Percentiles rank a stretch among this genome's conserved stretches.
Conservation (phyloP, 2,113 vertebrate species). For the Ellobius talpinus region DNA sequence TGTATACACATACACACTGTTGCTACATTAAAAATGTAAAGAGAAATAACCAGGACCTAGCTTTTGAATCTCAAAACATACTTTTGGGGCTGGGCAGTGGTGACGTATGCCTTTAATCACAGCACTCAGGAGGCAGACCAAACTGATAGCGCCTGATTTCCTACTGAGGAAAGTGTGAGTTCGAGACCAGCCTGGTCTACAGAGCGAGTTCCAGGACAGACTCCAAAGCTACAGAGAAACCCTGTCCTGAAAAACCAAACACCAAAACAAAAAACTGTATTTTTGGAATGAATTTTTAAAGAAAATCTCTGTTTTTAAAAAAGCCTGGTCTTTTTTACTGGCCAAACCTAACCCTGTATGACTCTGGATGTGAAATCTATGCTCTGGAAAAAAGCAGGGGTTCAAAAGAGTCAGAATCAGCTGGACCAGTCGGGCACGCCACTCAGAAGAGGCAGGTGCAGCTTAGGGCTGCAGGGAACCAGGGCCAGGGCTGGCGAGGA, state of each 20-base stretch:
- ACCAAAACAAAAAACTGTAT: neutral
- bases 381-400: neutral
- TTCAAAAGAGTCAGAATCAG: neutral
- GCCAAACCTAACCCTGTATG: neutral
- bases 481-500: neutral
- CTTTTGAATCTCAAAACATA: slow-evolving; percentile 48
- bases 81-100: neutral
- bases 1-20: neutral
- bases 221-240: too few relatives aligned
- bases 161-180: too few relatives aligned
- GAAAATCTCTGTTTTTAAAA: slow-evolving; percentile 47
- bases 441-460: neutral
- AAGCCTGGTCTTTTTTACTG: neutral
- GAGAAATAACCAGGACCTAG: slow-evolving; percentile 2
- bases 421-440: neutral
- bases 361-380: neutral
- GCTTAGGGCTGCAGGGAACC: neutral
- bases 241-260: too few relatives aligned
- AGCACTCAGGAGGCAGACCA: too few relatives aligned
- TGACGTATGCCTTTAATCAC: too few relatives aligned
- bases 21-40: neutral
- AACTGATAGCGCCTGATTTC: too few relatives aligned
- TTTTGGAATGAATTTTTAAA: slow-evolving; percentile 35
- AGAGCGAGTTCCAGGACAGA: too few relatives aligned
- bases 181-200: too few relatives aligned